Conservation (phyloP, 2,797 vertebrate species). For the Phrynocephalus vlangalii region DNA sequence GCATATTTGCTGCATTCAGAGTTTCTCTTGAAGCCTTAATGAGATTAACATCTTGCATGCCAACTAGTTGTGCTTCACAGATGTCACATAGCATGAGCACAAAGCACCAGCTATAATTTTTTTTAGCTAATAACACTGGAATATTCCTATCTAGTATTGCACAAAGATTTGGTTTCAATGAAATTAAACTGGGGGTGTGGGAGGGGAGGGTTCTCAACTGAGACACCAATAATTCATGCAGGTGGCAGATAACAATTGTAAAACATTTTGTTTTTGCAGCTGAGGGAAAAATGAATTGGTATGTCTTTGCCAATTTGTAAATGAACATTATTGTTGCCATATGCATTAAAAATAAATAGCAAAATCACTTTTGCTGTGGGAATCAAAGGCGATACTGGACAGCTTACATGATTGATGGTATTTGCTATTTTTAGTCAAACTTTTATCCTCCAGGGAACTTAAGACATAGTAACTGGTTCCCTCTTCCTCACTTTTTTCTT, state of each 20-base stretch:
- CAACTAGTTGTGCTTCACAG: conserved; percentile 42
- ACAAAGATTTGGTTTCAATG: conserved; percentile 47
- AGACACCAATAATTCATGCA: conserved; percentile 62
- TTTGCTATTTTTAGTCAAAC: not conserved
- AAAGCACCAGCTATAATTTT: conserved; percentile 48
- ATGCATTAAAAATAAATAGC: conserved; percentile 9
- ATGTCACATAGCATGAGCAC: conserved; percentile 62
- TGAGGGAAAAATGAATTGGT: conserved; percentile 42
- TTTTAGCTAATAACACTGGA: conserved; percentile 60
- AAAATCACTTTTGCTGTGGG: not conserved
- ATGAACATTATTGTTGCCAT: not conserved
- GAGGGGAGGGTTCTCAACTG: conserved; percentile 9
- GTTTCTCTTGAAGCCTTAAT: conserved; percentile 44
- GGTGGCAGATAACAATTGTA: conserved; percentile 63
- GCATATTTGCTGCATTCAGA: conserved; percentile 29
- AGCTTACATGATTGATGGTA: not conserved
- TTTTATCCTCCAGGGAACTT: not conserved
- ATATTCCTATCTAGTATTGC: conserved; percentile 29
- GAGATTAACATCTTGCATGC: conserved; percentile 48
- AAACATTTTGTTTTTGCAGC: conserved; percentile 41
- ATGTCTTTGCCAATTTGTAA: conserved; percentile 10
- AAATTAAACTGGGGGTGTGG: conserved; percentile 59
- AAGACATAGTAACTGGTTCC: no score
- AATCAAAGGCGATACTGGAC: not conserved
- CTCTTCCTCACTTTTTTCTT: no score